Percentiles rank a stretch among this genome's conserved stretches.
phyloP scores from a whole-genome alignment of 53 echinoderm and acorn worm genomes.

The Actinopyga echinites region DNA sequence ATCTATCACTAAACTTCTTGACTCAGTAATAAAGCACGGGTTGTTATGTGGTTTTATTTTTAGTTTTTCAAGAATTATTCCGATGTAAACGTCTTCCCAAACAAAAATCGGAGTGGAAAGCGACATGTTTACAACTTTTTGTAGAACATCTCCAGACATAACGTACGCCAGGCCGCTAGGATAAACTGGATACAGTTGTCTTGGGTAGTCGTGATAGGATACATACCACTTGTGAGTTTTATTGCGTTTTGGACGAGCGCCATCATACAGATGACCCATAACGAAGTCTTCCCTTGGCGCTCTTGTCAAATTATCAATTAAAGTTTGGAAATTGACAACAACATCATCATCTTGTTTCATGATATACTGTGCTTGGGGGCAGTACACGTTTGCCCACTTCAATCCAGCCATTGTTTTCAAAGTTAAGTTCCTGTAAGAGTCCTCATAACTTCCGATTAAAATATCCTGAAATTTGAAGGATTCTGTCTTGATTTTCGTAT shows the following conservation, averaged over 20 bases:
- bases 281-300: neutral
- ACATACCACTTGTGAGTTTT: conserved; percentile 7
- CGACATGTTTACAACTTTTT: neutral
- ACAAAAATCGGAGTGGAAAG: neutral
- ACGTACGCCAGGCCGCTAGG: neutral
- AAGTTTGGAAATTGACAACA: conserved; percentile 39
- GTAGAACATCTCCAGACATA: conserved; percentile 9
- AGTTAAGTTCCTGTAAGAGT: conserved; percentile 65
- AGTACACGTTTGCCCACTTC: conserved; percentile 68
- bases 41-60: neutral
- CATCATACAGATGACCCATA: neutral
- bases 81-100: conserved; percentile 27
- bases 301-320: conserved; percentile 19
- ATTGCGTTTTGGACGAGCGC: neutral
- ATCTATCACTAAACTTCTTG: too few species aligned
- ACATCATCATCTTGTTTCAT: conserved; percentile 66
- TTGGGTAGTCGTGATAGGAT: neutral
- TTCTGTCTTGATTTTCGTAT: conserved; percentile 25
- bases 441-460: conserved; percentile 54
- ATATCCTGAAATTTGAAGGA: conserved; percentile 48
- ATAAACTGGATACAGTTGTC: neutral
- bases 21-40: conserved; percentile 13
- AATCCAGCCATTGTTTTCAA: conserved; percentile 72
- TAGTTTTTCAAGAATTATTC: conserved; percentile 21
- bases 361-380: conserved; percentile 54